Evolutionary conservation across 2,888 invertebrate genomes (phyloP), one percentile per base, ranked within the genome.

Genomic region (Cephus rjabovi): DNA sequence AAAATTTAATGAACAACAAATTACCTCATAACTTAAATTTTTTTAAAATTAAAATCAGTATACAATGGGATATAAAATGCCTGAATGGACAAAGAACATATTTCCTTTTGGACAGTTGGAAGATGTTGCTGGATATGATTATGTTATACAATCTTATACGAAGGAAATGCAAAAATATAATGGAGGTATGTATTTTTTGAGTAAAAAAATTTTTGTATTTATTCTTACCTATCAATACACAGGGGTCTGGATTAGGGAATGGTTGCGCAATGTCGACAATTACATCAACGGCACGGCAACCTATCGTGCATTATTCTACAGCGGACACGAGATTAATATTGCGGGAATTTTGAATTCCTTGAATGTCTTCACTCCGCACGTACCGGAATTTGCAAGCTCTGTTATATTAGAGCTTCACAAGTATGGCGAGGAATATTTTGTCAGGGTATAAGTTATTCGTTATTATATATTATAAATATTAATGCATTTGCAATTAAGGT

Each of bases 211-310:
- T 40, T 23, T 40, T 15, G 40, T 40, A 6, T 15, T 40, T 40
- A 9, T 23, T 40, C 15, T 15, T 23, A 9, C 23, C 30, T 34
- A 1, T 34, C 31, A 34, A 30, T 6, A 4, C 69, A n/a, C 69
- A 83, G 83, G 83, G 3, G 33, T 79, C 37, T 83, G 83, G 83
- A 76, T 83, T 1, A 73, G 75, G 33, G 77, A 75, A 77, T 82
- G 80, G 77, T 70, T 82, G 34, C 33, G 76, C 3, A 81, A 81
- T 74, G 79, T 83, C 31, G 79, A 82, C 9, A n/a, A 77, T 23
- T 78, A 79, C 31, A n/a, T 79, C 4, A 74, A 74, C 68, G 77
- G 68, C 30, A 76, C 30, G 35, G 12, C 31, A 3, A 11, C 6
- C 23, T 71, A 33, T 71, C 31, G 40, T 40, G 11, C 70, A 34